Evolutionary conservation across 2,113 vertebrate genomes (phyloP).

Genomic region (Chionodraco myersi): DNA sequence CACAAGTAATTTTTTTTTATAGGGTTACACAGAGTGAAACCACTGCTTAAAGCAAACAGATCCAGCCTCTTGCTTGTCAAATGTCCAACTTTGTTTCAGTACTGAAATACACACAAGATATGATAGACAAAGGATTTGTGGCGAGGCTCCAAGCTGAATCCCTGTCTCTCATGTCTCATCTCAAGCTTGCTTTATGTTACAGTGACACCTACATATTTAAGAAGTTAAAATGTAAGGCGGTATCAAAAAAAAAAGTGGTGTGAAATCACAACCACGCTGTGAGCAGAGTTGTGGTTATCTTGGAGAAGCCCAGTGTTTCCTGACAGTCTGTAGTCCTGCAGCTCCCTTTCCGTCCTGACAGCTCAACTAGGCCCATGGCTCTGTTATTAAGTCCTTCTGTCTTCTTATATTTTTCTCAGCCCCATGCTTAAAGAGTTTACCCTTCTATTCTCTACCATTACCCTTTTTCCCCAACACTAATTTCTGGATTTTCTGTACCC

Average conservation of each 20-base stretch:
- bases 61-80: slow-evolving; percentile 37
- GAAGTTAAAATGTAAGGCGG: slow-evolving; percentile 14
- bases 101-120: slow-evolving; percentile 22
- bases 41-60: slow-evolving; percentile 13
- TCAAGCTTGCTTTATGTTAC: slow-evolving; percentile 37
- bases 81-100: slow-evolving; percentile 28
- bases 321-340: slow-evolving; percentile 62
- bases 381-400: slow-evolving; percentile 66
- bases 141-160: slow-evolving; percentile 44
- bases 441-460: slow-evolving; percentile 53
- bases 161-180: slow-evolving; percentile 12
- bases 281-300: slow-evolving; percentile 45
- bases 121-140: slow-evolving; percentile 39
- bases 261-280: slow-evolving; percentile 38
- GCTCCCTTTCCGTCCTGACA: slow-evolving; percentile 45
- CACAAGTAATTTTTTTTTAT: background rate
- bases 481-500: slow-evolving; percentile 46
- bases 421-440: slow-evolving; percentile 52
- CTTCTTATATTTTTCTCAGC: slow-evolving; percentile 51
- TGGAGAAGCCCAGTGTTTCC: slow-evolving; percentile 47
- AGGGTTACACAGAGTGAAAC: slow-evolving; percentile 46
- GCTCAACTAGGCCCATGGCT: slow-evolving; percentile 52
- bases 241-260: slow-evolving; percentile 42
- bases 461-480: slow-evolving; percentile 62
- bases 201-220: slow-evolving; percentile 38